Percentiles rank a stretch among this genome's conserved stretches.
phyloP scores from a whole-genome alignment of 2,113 vertebrate genomes.

The Sula dactylatra region DNA sequence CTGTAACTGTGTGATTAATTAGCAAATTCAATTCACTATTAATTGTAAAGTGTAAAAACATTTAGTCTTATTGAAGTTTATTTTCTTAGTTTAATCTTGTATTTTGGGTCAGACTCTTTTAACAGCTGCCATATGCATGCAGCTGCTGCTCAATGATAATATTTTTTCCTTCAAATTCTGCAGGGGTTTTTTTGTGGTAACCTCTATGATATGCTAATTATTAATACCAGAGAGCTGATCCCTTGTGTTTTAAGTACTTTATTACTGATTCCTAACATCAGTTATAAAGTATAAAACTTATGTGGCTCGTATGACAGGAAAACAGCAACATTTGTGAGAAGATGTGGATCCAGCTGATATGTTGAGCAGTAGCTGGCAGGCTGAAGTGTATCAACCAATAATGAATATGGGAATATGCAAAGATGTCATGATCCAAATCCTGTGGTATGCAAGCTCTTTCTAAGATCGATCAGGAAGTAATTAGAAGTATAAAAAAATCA shows the following conservation, averaged over 20 bases:
- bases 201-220: slow-evolving; percentile 11
- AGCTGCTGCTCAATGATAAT: neutral
- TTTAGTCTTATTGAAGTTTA: neutral
- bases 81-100: slow-evolving; percentile 6
- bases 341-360: neutral
- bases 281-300: neutral
- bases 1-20: neutral
- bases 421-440: neutral
- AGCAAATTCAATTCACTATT: neutral
- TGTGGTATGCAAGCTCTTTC: neutral
- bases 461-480: neutral
- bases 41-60: neutral
- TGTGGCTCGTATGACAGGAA: neutral
- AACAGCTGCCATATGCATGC: slow-evolving; percentile 8
- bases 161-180: neutral
- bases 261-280: neutral
- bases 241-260: neutral
- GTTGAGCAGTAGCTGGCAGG: neutral
- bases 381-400: neutral
- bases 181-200: neutral
- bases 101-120: neutral
- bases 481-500: neutral
- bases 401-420: neutral
- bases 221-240: neutral
- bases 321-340: neutral